phyloP scores from a whole-genome alignment of 2,888 invertebrate genomes.

The Itoplectis maculator region DNA sequence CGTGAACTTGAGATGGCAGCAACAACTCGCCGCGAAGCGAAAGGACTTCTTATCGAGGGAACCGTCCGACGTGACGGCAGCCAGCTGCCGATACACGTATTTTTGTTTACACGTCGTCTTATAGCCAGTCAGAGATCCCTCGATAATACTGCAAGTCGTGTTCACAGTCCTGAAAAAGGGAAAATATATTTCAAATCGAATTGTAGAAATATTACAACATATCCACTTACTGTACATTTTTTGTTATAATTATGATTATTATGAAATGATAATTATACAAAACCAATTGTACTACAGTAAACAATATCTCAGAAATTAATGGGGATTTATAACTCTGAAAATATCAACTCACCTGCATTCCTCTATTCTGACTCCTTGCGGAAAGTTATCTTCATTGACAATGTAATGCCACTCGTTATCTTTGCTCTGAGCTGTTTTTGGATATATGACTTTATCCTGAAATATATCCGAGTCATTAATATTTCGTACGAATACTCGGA shows the following conservation, averaged over 20 bases:
- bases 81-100: slow-evolving; percentile 86
- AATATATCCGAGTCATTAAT: slow-evolving; percentile 26
- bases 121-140: slow-evolving; percentile 83
- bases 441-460: slow-evolving; percentile 86
- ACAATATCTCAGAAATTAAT: not conserved
- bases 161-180: slow-evolving; percentile 76
- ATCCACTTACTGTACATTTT: too few species aligned
- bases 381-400: slow-evolving; percentile 88
- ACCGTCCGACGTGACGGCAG: slow-evolving; percentile 85
- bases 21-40: slow-evolving; percentile 91
- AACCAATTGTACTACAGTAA: too few species aligned
- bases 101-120: slow-evolving; percentile 87
- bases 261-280: not conserved
- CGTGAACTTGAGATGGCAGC: slow-evolving; percentile 86
- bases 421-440: slow-evolving; percentile 87
- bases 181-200: too few species aligned
- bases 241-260: too few species aligned
- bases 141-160: slow-evolving; percentile 79
- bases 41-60: slow-evolving; percentile 86
- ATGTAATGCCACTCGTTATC: slow-evolving; percentile 89
- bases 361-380: slow-evolving; percentile 91
- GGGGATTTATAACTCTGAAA: not conserved
- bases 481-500: not conserved
- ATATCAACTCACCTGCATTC: slow-evolving; percentile 88
- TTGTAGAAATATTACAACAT: not conserved